Evolutionary conservation across 1,140 invertebrate species (phyloP).

Genomic region (Drosophila littoralis): DNA sequence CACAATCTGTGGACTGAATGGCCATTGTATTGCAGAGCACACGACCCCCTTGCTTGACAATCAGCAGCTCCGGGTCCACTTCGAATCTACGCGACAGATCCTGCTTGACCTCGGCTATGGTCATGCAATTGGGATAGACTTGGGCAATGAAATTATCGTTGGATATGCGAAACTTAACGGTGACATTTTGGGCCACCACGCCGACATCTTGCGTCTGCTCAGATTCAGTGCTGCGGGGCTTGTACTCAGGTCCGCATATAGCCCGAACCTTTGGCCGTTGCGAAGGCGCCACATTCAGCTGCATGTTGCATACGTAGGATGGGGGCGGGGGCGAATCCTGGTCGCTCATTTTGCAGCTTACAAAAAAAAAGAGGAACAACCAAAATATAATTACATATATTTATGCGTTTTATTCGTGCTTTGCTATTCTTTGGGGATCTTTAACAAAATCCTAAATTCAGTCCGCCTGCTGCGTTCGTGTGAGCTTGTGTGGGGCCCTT

Average conservation of each 20-base stretch:
- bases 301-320: constrained; percentile 56
- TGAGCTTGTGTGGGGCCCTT: constrained; percentile 3
- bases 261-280: constrained; percentile 38
- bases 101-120: constrained; percentile 72
- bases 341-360: constrained; percentile 48
- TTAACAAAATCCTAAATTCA: constrained; percentile 21
- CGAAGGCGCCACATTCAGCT: constrained; percentile 50
- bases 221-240: constrained; percentile 50
- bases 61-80: constrained; percentile 53
- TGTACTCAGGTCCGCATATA: constrained; percentile 23
- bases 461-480: constrained; percentile 43
- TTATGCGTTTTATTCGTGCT: not conserved
- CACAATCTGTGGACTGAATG: constrained; percentile 51
- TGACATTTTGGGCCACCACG: constrained; percentile 68
- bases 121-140: constrained; percentile 81
- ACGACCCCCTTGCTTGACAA: constrained; percentile 52
- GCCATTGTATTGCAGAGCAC: constrained; percentile 50
- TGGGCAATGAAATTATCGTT: constrained; percentile 72
- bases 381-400: constrained; percentile 32
- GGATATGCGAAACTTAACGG: constrained; percentile 75
- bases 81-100: constrained; percentile 77
- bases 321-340: constrained; percentile 21
- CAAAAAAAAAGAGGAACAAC: not conserved
- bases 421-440: constrained; percentile 19
- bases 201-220: constrained; percentile 42